Percentiles rank a stretch among this genome's conserved stretches.
phyloP scores from a whole-genome alignment of 2,113 vertebrate genomes.

The Ornithorhynchus anatinus region DNA sequence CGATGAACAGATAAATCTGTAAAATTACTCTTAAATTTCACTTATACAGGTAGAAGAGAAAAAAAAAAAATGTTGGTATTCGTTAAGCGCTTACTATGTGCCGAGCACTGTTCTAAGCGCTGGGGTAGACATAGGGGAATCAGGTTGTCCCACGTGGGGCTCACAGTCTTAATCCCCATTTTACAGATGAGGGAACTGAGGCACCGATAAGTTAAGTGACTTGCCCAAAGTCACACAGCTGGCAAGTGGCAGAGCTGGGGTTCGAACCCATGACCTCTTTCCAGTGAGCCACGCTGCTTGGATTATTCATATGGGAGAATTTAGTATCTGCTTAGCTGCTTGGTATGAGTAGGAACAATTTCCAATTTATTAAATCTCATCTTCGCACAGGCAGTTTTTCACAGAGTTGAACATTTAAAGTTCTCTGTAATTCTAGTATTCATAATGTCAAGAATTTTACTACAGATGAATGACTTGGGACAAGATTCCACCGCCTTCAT shows the following conservation, averaged over 20 bases:
- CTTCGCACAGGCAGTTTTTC: conserved; percentile 20
- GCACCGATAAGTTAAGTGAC: no score
- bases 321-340: conserved; percentile 56
- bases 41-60: conserved; percentile 40
- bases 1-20: conserved; percentile 33
- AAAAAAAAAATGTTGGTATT: no score
- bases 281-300: no score
- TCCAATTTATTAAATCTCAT: conserved; percentile 49
- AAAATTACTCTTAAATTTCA: conserved; percentile 41
- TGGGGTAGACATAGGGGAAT: no score
- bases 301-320: conserved; percentile 52
- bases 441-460: conserved; percentile 36
- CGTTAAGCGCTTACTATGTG: no score
- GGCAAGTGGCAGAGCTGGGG: no score
- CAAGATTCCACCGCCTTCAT: neutral
- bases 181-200: no score
- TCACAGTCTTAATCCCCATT: no score
- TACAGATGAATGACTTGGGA: neutral
- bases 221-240: no score
- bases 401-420: conserved; percentile 2
- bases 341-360: conserved; percentile 40
- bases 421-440: conserved; percentile 16
- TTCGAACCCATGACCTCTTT: no score
- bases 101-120: no score
- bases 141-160: no score